These are phyloP conservation scores for Numida meleagris DNA, from an alignment of 2,113 vertebrate species.

Conservation along the genomic window DNA sequence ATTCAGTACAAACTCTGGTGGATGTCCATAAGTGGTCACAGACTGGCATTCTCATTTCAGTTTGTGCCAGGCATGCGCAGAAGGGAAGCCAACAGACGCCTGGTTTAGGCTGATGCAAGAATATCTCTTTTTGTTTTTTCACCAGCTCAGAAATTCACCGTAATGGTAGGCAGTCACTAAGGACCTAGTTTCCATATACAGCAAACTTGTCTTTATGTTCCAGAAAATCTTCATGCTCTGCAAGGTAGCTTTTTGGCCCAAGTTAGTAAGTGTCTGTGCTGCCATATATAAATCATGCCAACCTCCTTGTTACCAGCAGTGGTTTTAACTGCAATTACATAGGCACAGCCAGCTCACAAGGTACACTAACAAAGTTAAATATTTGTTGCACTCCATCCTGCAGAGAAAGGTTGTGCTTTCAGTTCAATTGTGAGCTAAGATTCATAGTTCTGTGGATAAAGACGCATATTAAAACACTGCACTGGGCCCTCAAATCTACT, in stretches of 20 bases:
- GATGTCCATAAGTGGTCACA: not conserved
- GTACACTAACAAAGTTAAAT: not conserved
- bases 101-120: not conserved
- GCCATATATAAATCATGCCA: not conserved
- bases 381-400: not conserved
- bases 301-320: not conserved
- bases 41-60: not conserved
- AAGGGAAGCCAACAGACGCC: not conserved
- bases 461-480: accelerated
- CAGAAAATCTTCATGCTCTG: not conserved
- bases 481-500: not conserved
- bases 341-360: not conserved
- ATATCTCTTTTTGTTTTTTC: not conserved
- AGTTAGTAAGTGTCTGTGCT: not conserved
- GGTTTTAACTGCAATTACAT: not conserved
- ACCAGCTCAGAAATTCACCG: not conserved
- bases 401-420: not conserved
- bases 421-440: not conserved
- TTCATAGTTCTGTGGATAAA: not conserved
- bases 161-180: not conserved
- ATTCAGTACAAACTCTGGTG: constrained; percentile 21
- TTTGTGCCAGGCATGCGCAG: not conserved
- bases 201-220: not conserved
- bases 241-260: not conserved
- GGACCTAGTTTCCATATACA: not conserved